These are phyloP conservation scores for Epizoanthus scotinus DNA, from an alignment of 92 coral and sea anemone species.

Conservation along the genomic window DNA sequence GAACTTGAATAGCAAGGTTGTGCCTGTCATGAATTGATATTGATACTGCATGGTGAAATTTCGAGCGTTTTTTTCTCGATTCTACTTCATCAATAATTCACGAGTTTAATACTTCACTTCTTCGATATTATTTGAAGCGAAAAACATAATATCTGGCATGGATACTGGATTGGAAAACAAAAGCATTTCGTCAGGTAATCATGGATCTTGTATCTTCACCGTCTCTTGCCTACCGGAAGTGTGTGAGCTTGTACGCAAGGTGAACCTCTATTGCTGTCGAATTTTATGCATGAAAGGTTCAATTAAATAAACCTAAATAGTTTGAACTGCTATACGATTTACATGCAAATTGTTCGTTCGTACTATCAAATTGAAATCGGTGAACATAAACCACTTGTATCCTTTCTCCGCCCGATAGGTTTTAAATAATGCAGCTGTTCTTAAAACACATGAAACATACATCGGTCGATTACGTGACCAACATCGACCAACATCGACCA, in stretches of 20 bases:
- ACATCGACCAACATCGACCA: slow-evolving; percentile 15
- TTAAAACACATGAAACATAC: background rate
- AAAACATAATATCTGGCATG: background rate
- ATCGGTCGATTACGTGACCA: slow-evolving; percentile 24
- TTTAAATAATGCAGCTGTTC: background rate
- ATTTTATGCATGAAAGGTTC: background rate
- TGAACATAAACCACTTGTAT: background rate
- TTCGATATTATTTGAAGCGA: background rate
- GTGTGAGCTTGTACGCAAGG: background rate
- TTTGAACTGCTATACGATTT: background rate
- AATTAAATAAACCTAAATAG: background rate
- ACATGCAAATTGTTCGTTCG: background rate
- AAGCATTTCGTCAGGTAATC: background rate
- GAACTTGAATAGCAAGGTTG: too few species aligned
- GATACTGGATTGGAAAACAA: background rate
- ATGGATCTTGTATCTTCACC: background rate
- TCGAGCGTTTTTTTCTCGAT: background rate
- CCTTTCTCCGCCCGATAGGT: background rate
- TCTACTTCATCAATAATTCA: slow-evolving; percentile 2
- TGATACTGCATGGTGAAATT: background rate
- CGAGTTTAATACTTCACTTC: background rate
- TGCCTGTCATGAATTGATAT: too few species aligned
- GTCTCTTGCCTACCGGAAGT: slow-evolving; percentile 5
- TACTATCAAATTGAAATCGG: background rate
- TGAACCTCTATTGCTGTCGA: slow-evolving; percentile 1